phyloP scores from a whole-genome alignment of 2,113 vertebrate genomes.

The Phyllostomus hastatus region DNA sequence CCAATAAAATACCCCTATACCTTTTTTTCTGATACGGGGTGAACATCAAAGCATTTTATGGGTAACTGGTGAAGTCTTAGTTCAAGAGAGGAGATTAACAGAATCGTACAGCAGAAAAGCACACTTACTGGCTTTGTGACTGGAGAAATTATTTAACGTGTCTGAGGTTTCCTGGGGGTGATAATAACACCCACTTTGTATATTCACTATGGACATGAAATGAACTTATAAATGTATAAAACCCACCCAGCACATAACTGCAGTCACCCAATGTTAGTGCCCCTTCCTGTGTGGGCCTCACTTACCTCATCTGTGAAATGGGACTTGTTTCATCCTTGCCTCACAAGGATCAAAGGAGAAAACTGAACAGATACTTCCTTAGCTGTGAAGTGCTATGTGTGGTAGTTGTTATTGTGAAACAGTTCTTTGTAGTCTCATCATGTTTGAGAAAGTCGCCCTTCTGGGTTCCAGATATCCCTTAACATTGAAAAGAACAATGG shows the following conservation, averaged over 20 bases:
- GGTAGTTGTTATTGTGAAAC: background rate
- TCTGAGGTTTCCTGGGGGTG: background rate
- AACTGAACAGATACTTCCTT: background rate
- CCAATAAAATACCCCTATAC: background rate
- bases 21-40: background rate
- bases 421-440: background rate
- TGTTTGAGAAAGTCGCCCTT: background rate
- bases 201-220: background rate
- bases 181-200: background rate
- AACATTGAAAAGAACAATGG: background rate
- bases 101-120: background rate
- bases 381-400: background rate
- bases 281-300: background rate
- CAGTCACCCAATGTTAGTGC: background rate
- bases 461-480: background rate
- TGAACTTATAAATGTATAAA: background rate
- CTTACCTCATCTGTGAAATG: background rate
- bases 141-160: background rate
- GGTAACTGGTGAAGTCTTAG: background rate
- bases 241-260: background rate
- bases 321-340: background rate
- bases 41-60: background rate
- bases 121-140: background rate
- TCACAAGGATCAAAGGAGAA: background rate
- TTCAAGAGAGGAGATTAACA: background rate